Evolutionary conservation across 92 coral and sea anemone genomes (phyloP), one percentile per base, ranked within the genome.

Genomic region (Pocillopora grandis): DNA sequence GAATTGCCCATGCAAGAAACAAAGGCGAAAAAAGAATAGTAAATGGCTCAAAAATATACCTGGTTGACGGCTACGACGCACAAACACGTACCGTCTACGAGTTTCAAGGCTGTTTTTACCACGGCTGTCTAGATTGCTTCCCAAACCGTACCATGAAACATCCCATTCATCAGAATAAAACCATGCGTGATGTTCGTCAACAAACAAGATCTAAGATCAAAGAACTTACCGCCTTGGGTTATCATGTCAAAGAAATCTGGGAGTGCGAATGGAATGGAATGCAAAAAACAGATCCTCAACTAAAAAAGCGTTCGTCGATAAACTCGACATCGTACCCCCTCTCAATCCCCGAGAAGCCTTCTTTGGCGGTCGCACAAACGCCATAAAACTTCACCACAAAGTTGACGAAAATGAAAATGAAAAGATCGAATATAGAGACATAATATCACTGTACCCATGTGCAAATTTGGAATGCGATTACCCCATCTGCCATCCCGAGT

Each of bases 391-490:
- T 9, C 20, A 62, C 9, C 66, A 19, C 19, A 9, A 12, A 17
- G 20, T 16, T 8, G 31, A 27, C 31, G 31, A 27, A 27, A 27
- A 27, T 27, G 31, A 27, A 17, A 16, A 62, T 23, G 66, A 75
- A 48, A 60, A 75, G 64, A 80, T 81, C 37, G 82, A n/a, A 1
- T 80, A 87, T 15, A 64, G 37, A 18, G 90, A 87, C 57, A 64
- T 58, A 31, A 61, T 68, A 12, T 72, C 81, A 0, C 58, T 80
- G 31, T 84, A 84, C 55, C 88, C 84, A 8, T 68, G 72, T 60
- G 75, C 56, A 66, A 84, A 84, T 58, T 75, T 75, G 73, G 37
- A 23, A 15, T 10, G 42, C 15, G 14, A 18, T 1, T 83, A 83
- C 55, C 80, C 86, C 42, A 36, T 63, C 19, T 80, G 81, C 2